These are phyloP conservation scores for Tachysurus vachellii DNA, from an alignment of 2,113 vertebrate species.

Conservation along the genomic window DNA sequence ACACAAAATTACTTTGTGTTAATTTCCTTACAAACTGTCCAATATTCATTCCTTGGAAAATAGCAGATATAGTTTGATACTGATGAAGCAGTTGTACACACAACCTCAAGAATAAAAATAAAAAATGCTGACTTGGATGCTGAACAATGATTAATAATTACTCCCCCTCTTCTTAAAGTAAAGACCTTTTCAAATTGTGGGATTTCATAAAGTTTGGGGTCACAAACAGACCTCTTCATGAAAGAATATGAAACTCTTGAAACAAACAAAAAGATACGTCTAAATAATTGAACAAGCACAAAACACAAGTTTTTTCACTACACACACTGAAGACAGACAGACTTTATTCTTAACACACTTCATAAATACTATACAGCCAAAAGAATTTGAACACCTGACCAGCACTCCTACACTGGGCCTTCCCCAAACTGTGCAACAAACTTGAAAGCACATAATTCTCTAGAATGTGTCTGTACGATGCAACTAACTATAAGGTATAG, in stretches of 20 bases:
- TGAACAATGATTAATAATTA: neutral
- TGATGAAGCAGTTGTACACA: slow-evolving; percentile 22
- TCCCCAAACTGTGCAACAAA: neutral
- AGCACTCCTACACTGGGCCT: neutral
- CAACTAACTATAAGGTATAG: neutral
- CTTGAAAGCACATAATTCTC: neutral
- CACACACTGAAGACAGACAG: neutral
- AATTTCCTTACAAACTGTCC: slow-evolving; percentile 36
- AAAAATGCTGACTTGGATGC: neutral
- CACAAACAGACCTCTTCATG: slow-evolving; percentile 26
- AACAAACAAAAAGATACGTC: neutral
- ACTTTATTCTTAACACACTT: slow-evolving; percentile 6
- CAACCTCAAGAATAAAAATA: neutral
- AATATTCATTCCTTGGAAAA: slow-evolving; percentile 23
- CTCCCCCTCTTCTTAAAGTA: neutral
- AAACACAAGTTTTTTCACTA: neutral
- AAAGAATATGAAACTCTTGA: slow-evolving; percentile 27
- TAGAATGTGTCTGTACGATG: neutral
- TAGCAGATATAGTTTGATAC: slow-evolving; percentile 8
- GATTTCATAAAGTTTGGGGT: slow-evolving; percentile 18
- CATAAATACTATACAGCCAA: neutral
- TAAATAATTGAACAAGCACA: neutral
- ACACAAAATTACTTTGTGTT: slow-evolving; percentile 19
- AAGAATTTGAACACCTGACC: neutral
- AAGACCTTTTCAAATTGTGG: neutral